Evolutionary conservation across 2,113 vertebrate genomes (phyloP).

Genomic region (Australoheros scitulus): DNA sequence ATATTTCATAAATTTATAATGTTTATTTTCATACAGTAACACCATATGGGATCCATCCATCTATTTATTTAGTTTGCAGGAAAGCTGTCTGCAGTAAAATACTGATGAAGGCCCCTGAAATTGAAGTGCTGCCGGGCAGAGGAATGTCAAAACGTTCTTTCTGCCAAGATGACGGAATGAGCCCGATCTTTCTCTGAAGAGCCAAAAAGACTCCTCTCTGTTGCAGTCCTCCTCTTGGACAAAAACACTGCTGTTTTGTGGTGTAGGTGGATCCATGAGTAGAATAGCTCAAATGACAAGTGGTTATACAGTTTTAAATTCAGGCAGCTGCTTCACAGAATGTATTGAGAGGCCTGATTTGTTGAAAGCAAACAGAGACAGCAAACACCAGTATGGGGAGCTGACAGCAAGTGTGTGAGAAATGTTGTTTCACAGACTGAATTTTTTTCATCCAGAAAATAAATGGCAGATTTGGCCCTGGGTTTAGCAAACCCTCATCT

Average conservation of each 20-base stretch:
- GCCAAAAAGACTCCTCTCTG: background rate
- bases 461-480: background rate
- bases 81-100: background rate
- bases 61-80: background rate
- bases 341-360: background rate
- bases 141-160: background rate
- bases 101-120: background rate
- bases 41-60: too few species aligned
- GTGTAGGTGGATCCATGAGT: background rate
- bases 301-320: slow-evolving; percentile 3
- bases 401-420: background rate
- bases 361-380: slow-evolving; percentile 2
- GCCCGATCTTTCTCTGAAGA: background rate
- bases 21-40: too few species aligned
- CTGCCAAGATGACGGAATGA: background rate
- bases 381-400: background rate
- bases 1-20: too few species aligned
- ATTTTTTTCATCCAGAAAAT: background rate
- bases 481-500: slow-evolving; percentile 5
- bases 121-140: background rate
- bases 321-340: slow-evolving; percentile 4
- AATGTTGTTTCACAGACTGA: slow-evolving; percentile 15
- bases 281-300: background rate
- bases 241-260: background rate
- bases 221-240: background rate